Evolutionary conservation across 64 coral and sea anemone genomes (phyloP).

Genomic region (Dendronephthya gigantea): DNA sequence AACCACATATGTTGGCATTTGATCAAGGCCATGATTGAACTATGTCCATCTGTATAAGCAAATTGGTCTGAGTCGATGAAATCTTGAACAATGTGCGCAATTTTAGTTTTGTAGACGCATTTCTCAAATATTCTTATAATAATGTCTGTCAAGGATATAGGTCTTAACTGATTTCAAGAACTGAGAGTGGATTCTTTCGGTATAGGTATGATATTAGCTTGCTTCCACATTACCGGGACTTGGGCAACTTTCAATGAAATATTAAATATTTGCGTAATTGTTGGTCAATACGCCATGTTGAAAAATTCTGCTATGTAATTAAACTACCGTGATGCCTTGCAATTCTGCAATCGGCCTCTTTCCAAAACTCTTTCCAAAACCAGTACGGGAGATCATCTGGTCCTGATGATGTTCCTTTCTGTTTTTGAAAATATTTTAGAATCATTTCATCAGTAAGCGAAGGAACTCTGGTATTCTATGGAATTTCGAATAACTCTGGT

Average conservation of each 20-base stretch:
- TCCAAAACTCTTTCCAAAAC: conserved; percentile 27
- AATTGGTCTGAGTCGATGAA: conserved; percentile 26
- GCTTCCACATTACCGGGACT: neutral
- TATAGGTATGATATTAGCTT: neutral
- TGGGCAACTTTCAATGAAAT: conserved; percentile 26
- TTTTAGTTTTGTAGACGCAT: too few species aligned
- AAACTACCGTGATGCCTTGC: too few species aligned
- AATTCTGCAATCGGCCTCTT: too few species aligned
- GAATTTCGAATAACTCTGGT: neutral
- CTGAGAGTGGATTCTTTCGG: too few species aligned
- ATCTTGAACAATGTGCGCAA: neutral
- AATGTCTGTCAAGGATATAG: neutral
- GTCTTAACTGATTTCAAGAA: too few species aligned
- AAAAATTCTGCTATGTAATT: too few species aligned
- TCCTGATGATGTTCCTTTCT: conserved; percentile 30
- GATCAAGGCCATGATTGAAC: conserved; percentile 6
- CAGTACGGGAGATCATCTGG: conserved; percentile 33
- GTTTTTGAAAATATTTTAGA: neutral
- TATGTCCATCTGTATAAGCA: conserved; percentile 20
- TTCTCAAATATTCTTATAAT: neutral
- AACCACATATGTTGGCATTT: conserved; percentile 18
- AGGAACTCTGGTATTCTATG: neutral
- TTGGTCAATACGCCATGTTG: too few species aligned
- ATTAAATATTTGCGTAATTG: conserved; percentile 48
- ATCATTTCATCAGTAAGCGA: neutral